Conservation (phyloP, 1,140 invertebrate genomes). For the Lithobius niger region DNA sequence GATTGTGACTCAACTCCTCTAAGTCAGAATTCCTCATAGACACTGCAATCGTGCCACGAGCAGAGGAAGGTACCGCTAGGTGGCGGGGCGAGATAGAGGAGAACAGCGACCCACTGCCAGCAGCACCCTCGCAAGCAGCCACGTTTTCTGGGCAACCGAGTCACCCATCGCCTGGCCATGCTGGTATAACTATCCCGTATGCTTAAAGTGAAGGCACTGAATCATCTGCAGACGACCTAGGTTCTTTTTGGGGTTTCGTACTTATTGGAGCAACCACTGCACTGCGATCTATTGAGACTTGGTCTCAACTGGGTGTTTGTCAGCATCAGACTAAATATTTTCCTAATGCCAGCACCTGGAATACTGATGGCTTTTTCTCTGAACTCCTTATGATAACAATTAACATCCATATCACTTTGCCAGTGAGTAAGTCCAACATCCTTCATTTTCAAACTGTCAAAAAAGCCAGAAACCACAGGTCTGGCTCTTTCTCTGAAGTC, state of each 20-base stretch:
- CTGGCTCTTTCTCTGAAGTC: no score
- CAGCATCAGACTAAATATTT: no score
- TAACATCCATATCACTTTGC: no score
- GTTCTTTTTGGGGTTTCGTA: constrained; percentile 35
- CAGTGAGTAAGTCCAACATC: no score
- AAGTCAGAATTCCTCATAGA: constrained; percentile 54
- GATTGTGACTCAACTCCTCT: constrained; percentile 72
- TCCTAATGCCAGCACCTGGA: no score
- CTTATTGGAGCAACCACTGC: constrained; percentile 23
- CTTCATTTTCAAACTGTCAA: no score
- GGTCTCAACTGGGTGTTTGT: constrained; percentile 26
- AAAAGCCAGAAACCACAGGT: no score
- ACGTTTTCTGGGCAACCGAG: no score
- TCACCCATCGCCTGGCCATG: not conserved
- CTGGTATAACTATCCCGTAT: not conserved
- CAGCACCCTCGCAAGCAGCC: not conserved
- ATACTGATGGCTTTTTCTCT: no score
- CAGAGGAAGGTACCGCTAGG: not conserved
- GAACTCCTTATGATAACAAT: no score
- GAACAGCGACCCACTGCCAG: not conserved
- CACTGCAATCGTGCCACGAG: constrained; percentile 27
- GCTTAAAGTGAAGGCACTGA: not conserved
- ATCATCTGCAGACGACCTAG: constrained; percentile 37
- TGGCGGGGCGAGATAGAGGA: not conserved
- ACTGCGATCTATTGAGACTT: constrained; percentile 40